Percentiles rank a stretch among this genome's conserved stretches.
phyloP scores from a whole-genome alignment of 1,140 invertebrate species.

The Micrasema minimum region DNA sequence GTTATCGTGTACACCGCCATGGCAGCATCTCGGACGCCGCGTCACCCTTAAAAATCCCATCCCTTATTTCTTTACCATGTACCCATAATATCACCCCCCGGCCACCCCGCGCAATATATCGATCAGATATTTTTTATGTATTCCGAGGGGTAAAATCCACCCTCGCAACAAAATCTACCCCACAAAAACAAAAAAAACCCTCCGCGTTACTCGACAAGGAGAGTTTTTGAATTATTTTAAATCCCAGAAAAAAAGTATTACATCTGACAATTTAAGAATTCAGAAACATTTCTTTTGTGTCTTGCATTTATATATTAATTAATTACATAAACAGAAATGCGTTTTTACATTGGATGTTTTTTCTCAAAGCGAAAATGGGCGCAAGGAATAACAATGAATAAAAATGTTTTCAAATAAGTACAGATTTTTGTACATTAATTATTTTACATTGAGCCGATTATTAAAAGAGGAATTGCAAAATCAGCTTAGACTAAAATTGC shows the following conservation, averaged over 20 bases:
- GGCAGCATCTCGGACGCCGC: conserved; percentile 38
- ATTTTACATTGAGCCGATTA: too few relatives aligned
- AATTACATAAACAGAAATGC: too few relatives aligned
- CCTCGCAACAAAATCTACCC: conserved; percentile 41
- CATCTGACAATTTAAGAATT: conserved; percentile 23
- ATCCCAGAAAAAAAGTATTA: conserved; percentile 23
- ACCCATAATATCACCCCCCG: conserved; percentile 35
- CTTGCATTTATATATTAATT: too few relatives aligned
- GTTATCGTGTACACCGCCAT: conserved; percentile 43
- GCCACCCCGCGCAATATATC: conserved; percentile 46
- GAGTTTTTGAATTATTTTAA: conserved; percentile 20
- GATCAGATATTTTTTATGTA: conserved; percentile 53
- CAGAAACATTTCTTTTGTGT: too few relatives aligned
- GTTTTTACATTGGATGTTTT: too few relatives aligned
- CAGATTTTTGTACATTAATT: too few relatives aligned
- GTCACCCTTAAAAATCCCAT: conserved; percentile 36
- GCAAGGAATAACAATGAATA: too few relatives aligned
- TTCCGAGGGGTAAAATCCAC: conserved; percentile 40
- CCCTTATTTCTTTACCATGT: conserved; percentile 27
- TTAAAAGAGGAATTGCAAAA: too few relatives aligned
- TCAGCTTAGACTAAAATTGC: too few relatives aligned
- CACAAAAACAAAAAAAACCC: conserved; percentile 47
- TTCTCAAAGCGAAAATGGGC: too few relatives aligned
- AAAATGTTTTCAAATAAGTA: too few relatives aligned
- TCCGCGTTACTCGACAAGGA: conserved; percentile 13